A percentile compares a stretch with the other conserved stretches of the same genome.
Evolutionary conservation across 2,888 invertebrate species (phyloP).

Genomic region (Lepidochitona cinerea): DNA sequence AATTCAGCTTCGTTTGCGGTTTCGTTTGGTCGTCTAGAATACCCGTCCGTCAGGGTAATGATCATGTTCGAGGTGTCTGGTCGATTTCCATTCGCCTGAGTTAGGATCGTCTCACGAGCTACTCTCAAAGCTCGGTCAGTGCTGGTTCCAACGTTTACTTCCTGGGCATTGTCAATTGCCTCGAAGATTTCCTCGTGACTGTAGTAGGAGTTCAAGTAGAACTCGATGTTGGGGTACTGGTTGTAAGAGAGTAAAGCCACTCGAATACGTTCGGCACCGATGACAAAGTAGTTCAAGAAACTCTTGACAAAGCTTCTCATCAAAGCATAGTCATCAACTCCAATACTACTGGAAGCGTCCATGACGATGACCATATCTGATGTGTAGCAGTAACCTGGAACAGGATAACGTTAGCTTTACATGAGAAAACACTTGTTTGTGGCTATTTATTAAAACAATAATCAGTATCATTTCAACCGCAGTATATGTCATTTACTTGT

Average conservation of each 20-base stretch:
- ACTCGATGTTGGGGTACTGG: not conserved
- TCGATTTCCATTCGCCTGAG: not conserved
- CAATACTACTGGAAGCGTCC: constrained; percentile 1
- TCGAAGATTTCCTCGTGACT: not conserved
- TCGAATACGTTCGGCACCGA: not conserved
- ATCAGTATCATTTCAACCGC: no score
- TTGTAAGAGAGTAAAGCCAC: not conserved
- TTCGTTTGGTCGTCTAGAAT: not conserved
- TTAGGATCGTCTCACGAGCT: not conserved
- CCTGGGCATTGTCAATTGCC: not conserved
- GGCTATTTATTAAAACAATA: no score
- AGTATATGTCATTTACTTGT: no score
- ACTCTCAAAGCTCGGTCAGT: not conserved
- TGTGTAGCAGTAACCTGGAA: not conserved
- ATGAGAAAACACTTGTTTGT: no score
- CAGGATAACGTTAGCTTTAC: no score
- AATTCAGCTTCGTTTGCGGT: not conserved
- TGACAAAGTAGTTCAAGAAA: not conserved
- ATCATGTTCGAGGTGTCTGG: not conserved
- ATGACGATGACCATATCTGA: not conserved
- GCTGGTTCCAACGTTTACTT: not conserved
- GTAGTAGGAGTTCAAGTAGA: not conserved
- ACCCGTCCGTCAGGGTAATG: not conserved
- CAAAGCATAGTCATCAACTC: not conserved
- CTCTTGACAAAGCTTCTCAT: not conserved